A percentile compares a stretch with the other conserved stretches of the same genome.
phyloP scores from a whole-genome alignment of 1,140 invertebrate species.

The Zaprionus nigranus region DNA sequence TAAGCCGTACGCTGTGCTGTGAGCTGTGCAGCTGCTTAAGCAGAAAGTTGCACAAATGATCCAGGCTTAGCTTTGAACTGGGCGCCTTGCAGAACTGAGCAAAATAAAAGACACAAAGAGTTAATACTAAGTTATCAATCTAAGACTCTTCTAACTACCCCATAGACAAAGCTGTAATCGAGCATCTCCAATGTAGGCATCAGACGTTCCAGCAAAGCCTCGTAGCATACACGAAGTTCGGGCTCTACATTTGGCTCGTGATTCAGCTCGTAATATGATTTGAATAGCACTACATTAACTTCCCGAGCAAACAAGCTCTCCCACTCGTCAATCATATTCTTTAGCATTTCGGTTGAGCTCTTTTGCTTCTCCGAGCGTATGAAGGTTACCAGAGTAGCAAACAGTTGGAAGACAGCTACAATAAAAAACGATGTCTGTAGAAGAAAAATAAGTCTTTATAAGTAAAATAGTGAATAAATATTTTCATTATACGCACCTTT shows the following conservation, averaged over 20 bases:
- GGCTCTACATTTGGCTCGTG: slow-evolving; percentile 49
- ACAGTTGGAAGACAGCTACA: slow-evolving; percentile 85
- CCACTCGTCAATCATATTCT: slow-evolving; percentile 87
- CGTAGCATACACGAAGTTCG: slow-evolving; percentile 50
- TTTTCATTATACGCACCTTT: slow-evolving; percentile 70
- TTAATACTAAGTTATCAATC: background rate
- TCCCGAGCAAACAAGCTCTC: slow-evolving; percentile 86
- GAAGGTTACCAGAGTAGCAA: slow-evolving; percentile 84
- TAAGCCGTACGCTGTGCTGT: slow-evolving; percentile 58
- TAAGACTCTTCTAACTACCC: slow-evolving; percentile 38
- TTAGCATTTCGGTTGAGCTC: slow-evolving; percentile 84
- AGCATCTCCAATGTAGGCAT: slow-evolving; percentile 59
- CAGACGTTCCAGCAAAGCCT: slow-evolving; percentile 52
- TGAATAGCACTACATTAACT: slow-evolving; percentile 85
- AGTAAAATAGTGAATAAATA: background rate
- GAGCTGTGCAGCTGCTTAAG: slow-evolving; percentile 64
- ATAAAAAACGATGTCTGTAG: slow-evolving; percentile 85
- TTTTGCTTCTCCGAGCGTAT: slow-evolving; percentile 85
- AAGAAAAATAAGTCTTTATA: background rate
- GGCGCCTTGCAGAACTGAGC: slow-evolving; percentile 69
- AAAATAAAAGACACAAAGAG: background rate
- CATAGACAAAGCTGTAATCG: slow-evolving; percentile 69
- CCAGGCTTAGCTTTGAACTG: slow-evolving; percentile 52
- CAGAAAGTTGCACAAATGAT: slow-evolving; percentile 76
- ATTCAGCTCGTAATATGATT: slow-evolving; percentile 84